phyloP scores from a whole-genome alignment of 2,113 vertebrate genomes.

The Nansenia antarctica region DNA sequence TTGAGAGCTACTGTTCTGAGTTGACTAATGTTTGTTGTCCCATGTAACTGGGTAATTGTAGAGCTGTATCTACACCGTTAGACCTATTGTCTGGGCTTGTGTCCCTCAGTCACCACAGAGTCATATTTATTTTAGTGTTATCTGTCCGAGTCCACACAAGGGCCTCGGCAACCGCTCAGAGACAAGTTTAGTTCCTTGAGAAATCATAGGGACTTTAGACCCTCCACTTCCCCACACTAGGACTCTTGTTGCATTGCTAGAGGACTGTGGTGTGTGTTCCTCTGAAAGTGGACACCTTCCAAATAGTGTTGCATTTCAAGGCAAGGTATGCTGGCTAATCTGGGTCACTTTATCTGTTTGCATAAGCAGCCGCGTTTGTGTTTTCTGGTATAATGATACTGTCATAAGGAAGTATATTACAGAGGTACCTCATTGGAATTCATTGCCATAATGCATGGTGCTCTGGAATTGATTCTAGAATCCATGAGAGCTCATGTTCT shows the following conservation, averaged over 20 bases:
- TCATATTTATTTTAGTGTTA: conserved; percentile 30
- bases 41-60: conserved; percentile 26
- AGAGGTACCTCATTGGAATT: background rate
- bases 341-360: conserved; percentile 69
- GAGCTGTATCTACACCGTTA: conserved; percentile 18
- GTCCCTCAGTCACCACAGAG: conserved; percentile 3
- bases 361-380: conserved; percentile 47
- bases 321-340: conserved; percentile 57
- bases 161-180: conserved; percentile 18
- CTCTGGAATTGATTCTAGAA: background rate
- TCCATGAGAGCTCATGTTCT: background rate
- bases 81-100: conserved; percentile 8
- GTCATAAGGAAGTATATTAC: conserved; percentile 13
- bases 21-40: conserved; percentile 16
- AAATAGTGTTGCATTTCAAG: conserved; percentile 71
- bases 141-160: conserved; percentile 13
- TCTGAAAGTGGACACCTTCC: conserved; percentile 73
- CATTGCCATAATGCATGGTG: background rate
- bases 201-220: too few relatives aligned
- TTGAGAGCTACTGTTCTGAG: conserved; percentile 4
- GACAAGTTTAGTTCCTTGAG: too few relatives aligned
- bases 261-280: conserved; percentile 61
- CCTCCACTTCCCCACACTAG: too few relatives aligned
- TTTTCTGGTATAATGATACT: conserved; percentile 43
- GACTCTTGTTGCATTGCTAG: background rate